Percentiles rank a stretch among this genome's conserved stretches.
These are phyloP conservation scores for Nasonia oneida DNA, from an alignment of 2,888 invertebrate species.

Conservation along the genomic window DNA sequence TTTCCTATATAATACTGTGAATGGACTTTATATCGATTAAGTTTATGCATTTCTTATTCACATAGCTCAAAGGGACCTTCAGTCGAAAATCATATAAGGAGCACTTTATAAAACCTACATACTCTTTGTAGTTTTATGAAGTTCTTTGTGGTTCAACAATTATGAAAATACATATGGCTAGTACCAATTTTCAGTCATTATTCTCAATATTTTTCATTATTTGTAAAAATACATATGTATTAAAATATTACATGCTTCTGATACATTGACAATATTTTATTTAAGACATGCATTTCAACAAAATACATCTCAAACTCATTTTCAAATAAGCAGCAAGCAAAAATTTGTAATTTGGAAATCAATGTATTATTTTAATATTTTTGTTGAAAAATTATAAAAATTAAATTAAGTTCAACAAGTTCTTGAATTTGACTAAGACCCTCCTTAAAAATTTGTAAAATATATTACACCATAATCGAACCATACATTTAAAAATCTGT, in stretches of 20 bases:
- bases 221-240: conserved; percentile 44
- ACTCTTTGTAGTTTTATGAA: conserved; percentile 20
- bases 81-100: conserved; percentile 27
- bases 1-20: conserved; percentile 67
- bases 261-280: conserved; percentile 23
- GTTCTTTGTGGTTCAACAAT: conserved; percentile 21
- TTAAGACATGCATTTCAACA: conserved; percentile 34
- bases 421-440: conserved; percentile 44
- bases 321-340: conserved; percentile 1
- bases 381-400: neutral
- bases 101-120: conserved; percentile 17
- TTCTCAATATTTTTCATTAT: conserved; percentile 16
- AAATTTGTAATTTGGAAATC: neutral
- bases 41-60: conserved; percentile 25
- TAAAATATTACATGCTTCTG: conserved; percentile 28
- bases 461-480: conserved; percentile 15
- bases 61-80: conserved; percentile 43
- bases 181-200: conserved; percentile 35
- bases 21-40: conserved; percentile 61
- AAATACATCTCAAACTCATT: conserved; percentile 2
- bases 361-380: no score
- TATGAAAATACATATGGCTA: conserved; percentile 36
- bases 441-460: conserved; percentile 36
- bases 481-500: conserved; percentile 28
- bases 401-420: neutral